Percentiles rank a stretch among this genome's conserved stretches.
Evolutionary conservation across 2,888 invertebrate species (phyloP).

Genomic region (Callyntrura sp.): DNA sequence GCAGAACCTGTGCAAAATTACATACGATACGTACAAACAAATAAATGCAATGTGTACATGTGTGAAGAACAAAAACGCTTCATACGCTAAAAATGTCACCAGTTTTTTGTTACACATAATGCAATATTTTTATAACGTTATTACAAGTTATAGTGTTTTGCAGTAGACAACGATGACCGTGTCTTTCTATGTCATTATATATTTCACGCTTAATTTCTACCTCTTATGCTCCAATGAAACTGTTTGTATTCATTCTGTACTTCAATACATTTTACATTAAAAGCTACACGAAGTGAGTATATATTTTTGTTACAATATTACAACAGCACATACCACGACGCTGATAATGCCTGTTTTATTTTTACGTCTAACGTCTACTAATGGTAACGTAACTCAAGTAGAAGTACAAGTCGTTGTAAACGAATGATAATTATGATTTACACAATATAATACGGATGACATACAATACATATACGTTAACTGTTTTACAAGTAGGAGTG

Average conservation of each 20-base stretch:
- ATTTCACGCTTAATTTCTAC: conserved; percentile 16
- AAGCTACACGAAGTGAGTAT: conserved; percentile 34
- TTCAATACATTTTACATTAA: background rate
- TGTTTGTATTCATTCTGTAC: background rate
- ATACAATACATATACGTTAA: background rate
- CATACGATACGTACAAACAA: conserved; percentile 17
- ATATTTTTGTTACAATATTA: conserved; percentile 39
- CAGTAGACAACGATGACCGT: conserved; percentile 39
- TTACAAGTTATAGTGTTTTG: conserved; percentile 1
- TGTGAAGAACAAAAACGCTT: conserved; percentile 6
- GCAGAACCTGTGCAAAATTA: conserved; percentile 34
- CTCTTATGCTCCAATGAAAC: conserved; percentile 7
- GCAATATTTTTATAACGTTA: conserved; percentile 3
- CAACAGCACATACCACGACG: background rate
- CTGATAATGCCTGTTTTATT: background rate
- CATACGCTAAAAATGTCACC: conserved; percentile 31
- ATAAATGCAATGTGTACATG: background rate
- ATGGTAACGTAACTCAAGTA: background rate
- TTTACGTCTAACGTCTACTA: background rate
- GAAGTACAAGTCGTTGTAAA: conserved; percentile 1
- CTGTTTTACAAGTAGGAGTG: background rate
- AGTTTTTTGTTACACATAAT: conserved; percentile 36
- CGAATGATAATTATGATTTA: background rate
- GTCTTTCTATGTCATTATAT: background rate
- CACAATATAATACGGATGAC: background rate